Conservation (phyloP, 1,140 invertebrate species). For the Leptestheria dahalacensis region DNA sequence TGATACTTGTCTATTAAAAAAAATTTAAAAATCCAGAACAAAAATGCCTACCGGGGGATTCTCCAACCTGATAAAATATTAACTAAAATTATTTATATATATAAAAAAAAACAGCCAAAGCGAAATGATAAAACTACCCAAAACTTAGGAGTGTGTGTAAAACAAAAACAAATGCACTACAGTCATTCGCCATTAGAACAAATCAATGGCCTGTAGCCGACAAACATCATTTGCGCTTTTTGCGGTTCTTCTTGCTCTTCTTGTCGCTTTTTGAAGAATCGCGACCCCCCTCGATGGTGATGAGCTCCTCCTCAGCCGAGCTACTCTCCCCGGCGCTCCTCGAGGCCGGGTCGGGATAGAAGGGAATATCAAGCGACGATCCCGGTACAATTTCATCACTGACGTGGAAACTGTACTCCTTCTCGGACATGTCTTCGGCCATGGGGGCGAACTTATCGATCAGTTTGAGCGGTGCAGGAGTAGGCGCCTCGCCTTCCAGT, state of each 20-base stretch:
- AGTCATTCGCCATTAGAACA: neutral
- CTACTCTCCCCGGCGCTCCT: slow-evolving; percentile 13
- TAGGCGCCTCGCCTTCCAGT: slow-evolving; percentile 6
- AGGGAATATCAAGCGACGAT: slow-evolving; percentile 3
- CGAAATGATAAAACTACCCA: too few species aligned
- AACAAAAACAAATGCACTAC: too few species aligned
- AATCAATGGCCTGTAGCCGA: neutral
- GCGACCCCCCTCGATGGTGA: neutral
- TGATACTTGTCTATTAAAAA: too few species aligned
- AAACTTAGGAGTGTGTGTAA: too few species aligned
- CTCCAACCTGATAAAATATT: neutral
- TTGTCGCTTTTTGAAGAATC: neutral
- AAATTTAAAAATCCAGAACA: too few species aligned
- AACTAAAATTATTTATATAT: too few species aligned
- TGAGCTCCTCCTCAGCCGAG: slow-evolving; percentile 13
- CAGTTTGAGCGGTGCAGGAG: neutral
- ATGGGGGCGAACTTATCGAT: neutral
- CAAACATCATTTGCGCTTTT: slow-evolving; percentile 10
- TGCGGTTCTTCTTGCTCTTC: slow-evolving; percentile 11
- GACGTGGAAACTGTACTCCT: slow-evolving; percentile 8
- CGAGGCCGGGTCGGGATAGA: slow-evolving; percentile 7
- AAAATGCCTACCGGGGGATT: too few species aligned
- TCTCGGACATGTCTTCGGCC: neutral
- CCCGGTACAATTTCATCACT: neutral
- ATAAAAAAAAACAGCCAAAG: neutral